phyloP scores from a whole-genome alignment of 2,797 vertebrate genomes.

The Myotis myotis region DNA sequence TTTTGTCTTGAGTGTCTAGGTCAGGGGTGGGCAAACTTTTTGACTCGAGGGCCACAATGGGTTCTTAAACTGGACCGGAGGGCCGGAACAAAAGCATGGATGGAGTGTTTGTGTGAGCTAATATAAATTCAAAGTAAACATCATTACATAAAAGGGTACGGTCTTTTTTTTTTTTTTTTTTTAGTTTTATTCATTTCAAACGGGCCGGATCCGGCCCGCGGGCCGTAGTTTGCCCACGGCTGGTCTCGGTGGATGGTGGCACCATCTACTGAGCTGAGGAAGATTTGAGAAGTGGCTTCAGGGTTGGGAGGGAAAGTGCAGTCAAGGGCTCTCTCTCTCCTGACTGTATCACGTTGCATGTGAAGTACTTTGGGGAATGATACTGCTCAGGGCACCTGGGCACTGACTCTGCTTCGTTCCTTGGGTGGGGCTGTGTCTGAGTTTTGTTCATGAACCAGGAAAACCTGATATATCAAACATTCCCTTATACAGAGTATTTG shows the following conservation, averaged over 20 bases:
- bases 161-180: too few relatives aligned
- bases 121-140: too few relatives aligned
- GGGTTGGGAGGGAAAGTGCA: background rate
- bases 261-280: background rate
- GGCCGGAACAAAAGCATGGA: too few relatives aligned
- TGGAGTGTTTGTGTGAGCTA: too few relatives aligned
- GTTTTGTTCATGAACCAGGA: background rate
- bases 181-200: too few relatives aligned
- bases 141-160: too few relatives aligned
- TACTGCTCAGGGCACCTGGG: rapidly evolving
- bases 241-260: background rate
- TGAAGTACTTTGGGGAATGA: background rate
- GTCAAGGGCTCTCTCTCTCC: background rate
- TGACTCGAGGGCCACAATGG: too few relatives aligned
- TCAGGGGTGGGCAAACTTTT: too few relatives aligned
- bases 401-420: background rate
- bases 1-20: background rate
- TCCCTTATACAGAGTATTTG: background rate
- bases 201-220: too few relatives aligned
- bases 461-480: background rate
- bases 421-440: background rate
- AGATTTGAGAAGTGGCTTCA: background rate
- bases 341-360: background rate
- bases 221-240: too few relatives aligned
- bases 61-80: too few relatives aligned